Evolutionary conservation across 2,113 vertebrate species (phyloP), one percentile per base, ranked within the genome.

Genomic region (Eonycteris spelaea): DNA sequence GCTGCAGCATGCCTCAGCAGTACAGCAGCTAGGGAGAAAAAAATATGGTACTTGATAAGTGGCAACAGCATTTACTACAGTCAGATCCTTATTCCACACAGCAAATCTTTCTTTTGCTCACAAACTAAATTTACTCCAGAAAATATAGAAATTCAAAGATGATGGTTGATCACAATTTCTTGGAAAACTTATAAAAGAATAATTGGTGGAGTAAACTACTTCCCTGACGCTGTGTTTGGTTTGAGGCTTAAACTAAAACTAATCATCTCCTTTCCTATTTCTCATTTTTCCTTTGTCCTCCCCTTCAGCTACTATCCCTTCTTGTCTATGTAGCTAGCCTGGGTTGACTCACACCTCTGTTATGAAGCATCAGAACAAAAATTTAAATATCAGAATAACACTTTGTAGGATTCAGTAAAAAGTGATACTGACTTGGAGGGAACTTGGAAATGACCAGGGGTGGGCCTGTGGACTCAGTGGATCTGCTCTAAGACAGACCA

Each of bases 391-490:
- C 33, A 68, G 33, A 33, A 28, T 19, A 35, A 74, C 1, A 74
- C 5, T 78, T 48, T 65, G 18, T 24, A 51, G 18, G 22, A 80
- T 38, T 7, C 53, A 35, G 5, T 63, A 75, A 57, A 57, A 88
- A 70, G 18, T 35, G 12, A 1, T 16, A 65, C 63, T 63, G 13
- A 35, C 30, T 84, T 73, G 5, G 6, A 68, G 11, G 35, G 63
- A 92, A 83, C 0, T n/a, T 33, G 21, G 7, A 61, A 84, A 70
- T 87, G 9, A 70, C 5, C 8, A 78, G 7, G 24, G 11, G 22
- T 24, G 6, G 7, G 4, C 26, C 48, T 43, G 16, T 40, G 26
- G 1, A 43, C 0, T 74, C 2, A 2, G 2, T 30, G 6, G 53
- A 80, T 19, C 33, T 45, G 71, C 15, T 57, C 0, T 28, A 40